Percentiles rank a stretch among this genome's conserved stretches.
Evolutionary conservation across 1,140 invertebrate species (phyloP).

Genomic region (Heliconius hermathena): DNA sequence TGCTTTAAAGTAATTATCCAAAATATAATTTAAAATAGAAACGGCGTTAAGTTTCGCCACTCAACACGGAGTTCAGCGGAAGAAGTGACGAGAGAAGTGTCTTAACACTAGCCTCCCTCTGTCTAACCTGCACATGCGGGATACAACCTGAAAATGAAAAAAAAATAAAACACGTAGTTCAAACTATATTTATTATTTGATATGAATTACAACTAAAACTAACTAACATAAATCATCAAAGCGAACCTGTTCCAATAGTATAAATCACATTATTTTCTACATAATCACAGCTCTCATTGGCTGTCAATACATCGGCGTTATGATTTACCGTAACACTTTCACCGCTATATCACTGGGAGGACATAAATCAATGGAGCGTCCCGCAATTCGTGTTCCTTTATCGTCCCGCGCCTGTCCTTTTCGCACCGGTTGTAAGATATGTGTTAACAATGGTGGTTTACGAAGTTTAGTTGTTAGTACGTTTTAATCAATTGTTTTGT

Average conservation of each 20-base stretch:
- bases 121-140: no score
- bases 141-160: background rate
- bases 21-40: no score
- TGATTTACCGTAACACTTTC: slow-evolving; percentile 77
- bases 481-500: no score
- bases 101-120: no score
- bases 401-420: slow-evolving; percentile 29
- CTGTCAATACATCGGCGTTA: slow-evolving; percentile 73
- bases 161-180: background rate
- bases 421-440: slow-evolving; percentile 24
- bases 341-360: slow-evolving; percentile 59
- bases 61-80: no score
- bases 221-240: slow-evolving; percentile 27
- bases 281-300: slow-evolving; percentile 70
- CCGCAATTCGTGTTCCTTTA: slow-evolving; percentile 55
- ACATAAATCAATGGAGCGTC: slow-evolving; percentile 74
- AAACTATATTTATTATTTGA: background rate
- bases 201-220: background rate
- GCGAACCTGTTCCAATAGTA: slow-evolving; percentile 30
- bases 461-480: background rate
- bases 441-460: slow-evolving; percentile 27
- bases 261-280: slow-evolving; percentile 59
- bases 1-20: no score
- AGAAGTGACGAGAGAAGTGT: no score
- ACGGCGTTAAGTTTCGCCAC: no score